Conservation (phyloP, 2,888 invertebrate genomes). For the Thyatira batis region DNA sequence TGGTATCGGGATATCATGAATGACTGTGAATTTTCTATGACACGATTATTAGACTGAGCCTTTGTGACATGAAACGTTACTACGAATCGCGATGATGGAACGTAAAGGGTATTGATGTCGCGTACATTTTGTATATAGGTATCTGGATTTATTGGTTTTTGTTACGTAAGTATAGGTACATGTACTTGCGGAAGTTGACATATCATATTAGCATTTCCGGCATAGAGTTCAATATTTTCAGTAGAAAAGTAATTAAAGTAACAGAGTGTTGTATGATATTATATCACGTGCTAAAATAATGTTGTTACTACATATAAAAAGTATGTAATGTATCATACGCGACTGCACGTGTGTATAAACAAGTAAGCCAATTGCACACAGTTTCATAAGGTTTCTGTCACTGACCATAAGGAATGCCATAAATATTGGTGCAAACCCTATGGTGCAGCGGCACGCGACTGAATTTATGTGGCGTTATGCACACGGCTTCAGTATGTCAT, state of each 20-base stretch:
- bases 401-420: constrained; percentile 30
- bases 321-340: constrained; percentile 26
- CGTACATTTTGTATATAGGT: not conserved
- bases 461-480: constrained; percentile 43
- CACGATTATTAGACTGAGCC: constrained; percentile 29
- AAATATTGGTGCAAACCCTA: constrained; percentile 41
- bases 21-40: constrained; percentile 37
- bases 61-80: constrained; percentile 14
- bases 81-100: constrained; percentile 1
- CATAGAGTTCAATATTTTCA: no score
- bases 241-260: no score
- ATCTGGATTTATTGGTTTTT: not conserved
- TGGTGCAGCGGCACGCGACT: constrained; percentile 69
- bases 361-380: constrained; percentile 33
- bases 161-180: not conserved
- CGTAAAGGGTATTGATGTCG: constrained; percentile 1
- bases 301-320: not conserved
- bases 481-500: constrained; percentile 50
- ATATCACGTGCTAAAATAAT: not conserved
- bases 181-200: no score
- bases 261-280: not conserved
- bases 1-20: constrained; percentile 43
- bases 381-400: constrained; percentile 59
- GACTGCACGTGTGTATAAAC: constrained; percentile 38
- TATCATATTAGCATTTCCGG: no score